Evolutionary conservation across 2,888 invertebrate species (phyloP), one percentile per base, ranked within the genome.

Genomic region (Xylota segnis): DNA sequence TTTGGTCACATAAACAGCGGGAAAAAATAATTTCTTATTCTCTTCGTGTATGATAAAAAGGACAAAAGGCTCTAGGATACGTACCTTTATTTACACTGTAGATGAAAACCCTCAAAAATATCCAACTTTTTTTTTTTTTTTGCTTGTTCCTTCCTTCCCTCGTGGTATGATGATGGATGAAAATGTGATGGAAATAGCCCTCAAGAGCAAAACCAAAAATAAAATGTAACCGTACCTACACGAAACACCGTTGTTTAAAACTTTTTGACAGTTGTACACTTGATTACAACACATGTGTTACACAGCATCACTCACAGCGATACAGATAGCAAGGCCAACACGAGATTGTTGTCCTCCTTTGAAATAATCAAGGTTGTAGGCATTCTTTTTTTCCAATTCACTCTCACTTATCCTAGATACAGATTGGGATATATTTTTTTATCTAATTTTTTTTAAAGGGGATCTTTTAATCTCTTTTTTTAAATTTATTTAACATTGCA

Each of bases 41-140:
- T 56, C 34, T 18, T 0, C 6, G 18, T n/a, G 32, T 54, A 18
- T 54, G 45, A 29, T 27, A 27, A 63, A 43, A 23, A 71, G 70
- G 71, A 79, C 68, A 74, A 70, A 68, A 54, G 52, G 63, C 78
- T 47, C 32, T 18, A 54, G 75, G 84, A 66, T 84, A 84, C 84
- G 59, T 84, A 84, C 84, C 84, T 84, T 75, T 37, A 63, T 84
- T 61, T 47, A 29, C 71, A 65, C 32, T 65, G 27, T 54, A 50
- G 50, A 45, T 40, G 32, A 2, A 56, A 72, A 72, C 63, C 59
- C 70, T 63, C 70, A 50, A 59, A 66, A 75, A 71, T 75, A 79
- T 75, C 84, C 79, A 75, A 76, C 43, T 70, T 75, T 66, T 71
- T 59, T 63, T 50, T 27, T 23, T 23, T 23, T 23, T 23, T n/a